Evolutionary conservation across 1,140 invertebrate species (phyloP).

Genomic region (Anastrepha obliqua): DNA sequence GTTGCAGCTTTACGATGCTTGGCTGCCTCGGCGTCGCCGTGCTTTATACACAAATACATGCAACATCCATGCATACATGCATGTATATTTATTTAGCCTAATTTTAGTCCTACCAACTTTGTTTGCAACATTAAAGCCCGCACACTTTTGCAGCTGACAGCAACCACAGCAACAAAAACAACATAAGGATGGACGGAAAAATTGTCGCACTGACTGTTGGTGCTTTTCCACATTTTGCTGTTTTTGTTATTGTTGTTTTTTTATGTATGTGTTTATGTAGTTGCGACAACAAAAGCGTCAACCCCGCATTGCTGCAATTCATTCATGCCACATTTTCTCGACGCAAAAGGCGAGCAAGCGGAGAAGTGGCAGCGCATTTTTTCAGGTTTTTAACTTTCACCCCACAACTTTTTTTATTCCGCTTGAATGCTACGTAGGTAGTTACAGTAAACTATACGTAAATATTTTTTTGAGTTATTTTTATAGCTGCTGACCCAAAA

Average conservation of each 20-base stretch:
- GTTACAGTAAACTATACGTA: neutral
- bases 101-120: slow-evolving; percentile 14
- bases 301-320: slow-evolving; percentile 24
- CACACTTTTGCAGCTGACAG: slow-evolving; percentile 27
- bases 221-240: too few species aligned
- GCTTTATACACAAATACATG: neutral
- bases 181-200: neutral
- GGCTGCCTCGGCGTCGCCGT: neutral
- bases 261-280: too few species aligned
- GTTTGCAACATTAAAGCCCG: slow-evolving; percentile 19
- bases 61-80: neutral
- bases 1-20: neutral
- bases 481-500: slow-evolving; percentile 13
- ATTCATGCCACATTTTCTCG: neutral
- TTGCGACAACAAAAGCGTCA: slow-evolving; percentile 15
- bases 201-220: slow-evolving; percentile 6
- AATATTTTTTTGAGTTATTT: neutral
- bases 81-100: slow-evolving; percentile 29
- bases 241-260: neutral
- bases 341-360: slow-evolving; percentile 6
- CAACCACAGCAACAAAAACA: neutral
- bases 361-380: neutral
- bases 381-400: slow-evolving; percentile 26
- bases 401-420: neutral
- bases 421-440: neutral